Evolutionary conservation across 2,797 vertebrate genomes (phyloP), one percentile per base, ranked within the genome.

Genomic region (Myotis vivesi): DNA sequence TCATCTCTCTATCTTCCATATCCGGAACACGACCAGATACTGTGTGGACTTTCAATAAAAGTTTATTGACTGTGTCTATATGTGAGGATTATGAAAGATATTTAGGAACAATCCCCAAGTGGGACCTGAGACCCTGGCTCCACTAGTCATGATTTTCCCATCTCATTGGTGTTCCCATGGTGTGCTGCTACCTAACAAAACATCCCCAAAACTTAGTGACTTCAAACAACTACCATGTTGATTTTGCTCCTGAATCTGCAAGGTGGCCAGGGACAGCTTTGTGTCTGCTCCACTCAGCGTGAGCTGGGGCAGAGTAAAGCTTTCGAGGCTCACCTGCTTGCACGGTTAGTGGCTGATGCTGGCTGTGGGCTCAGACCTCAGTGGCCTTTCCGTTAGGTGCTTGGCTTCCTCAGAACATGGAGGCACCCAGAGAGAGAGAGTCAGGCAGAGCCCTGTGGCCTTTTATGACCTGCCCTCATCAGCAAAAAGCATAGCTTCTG

Each of bases 121-220:
- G 46, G 59, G 23, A 68, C 44, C 53, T 38, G 62, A 46, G 23
- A 83, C 22, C 6, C 44, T 75, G 46, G 36, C 55, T 64, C 41
- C 23, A 17, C 13, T 49, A 59, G 83, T 73, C 71, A 77, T 22
- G 38, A 72, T 53, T 83, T 80, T 80, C 87, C 62, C 91, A 36
- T 64, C 13, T 76, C 66, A 23, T 51, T 51, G 28, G 23, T 55
- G 11, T 38, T 38, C 30, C 6, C 5, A 20, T 59, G 76, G 38
- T 36, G 53, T 73, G 25, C 13, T 53, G 73, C 75, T 81, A 28
- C 62, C 11, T 71, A 85, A 90, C 76, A 96, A 92, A 91, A 80
- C 28, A 68, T 83, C 19, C 69, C 59, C 38, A 80, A 83, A 83
- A 76, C 20, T 33, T 51, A 30, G 30, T 72, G 57, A 75, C 30